A percentile compares a stretch with the other conserved stretches of the same genome.
These are phyloP conservation scores for Archips crataeganus DNA, from an alignment of 2,888 invertebrate genomes.

Conservation along the genomic window DNA sequence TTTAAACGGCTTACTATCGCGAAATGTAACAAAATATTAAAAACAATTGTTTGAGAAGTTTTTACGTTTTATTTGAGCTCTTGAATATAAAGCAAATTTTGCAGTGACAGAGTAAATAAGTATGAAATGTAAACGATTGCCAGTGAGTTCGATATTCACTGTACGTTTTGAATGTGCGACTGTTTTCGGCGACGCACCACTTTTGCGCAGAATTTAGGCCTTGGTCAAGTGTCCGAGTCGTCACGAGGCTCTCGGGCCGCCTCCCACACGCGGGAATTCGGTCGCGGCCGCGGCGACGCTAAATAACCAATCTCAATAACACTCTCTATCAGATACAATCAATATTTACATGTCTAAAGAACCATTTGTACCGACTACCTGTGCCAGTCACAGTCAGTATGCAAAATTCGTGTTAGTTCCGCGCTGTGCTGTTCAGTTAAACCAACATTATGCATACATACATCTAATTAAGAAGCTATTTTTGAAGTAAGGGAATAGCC, in stretches of 20 bases:
- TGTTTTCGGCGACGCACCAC: conserved; percentile 12
- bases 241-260: conserved; percentile 9
- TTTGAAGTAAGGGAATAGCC: not conserved
- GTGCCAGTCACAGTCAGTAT: not conserved
- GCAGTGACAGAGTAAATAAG: not conserved
- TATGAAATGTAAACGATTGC: not conserved
- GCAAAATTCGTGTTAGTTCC: conserved; percentile 6
- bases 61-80: not conserved
- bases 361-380: not conserved
- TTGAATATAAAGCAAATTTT: not conserved
- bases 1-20: not conserved
- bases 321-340: conserved; percentile 18
- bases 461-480: not conserved
- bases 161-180: not conserved
- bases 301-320: conserved; percentile 24
- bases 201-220: conserved; percentile 63
- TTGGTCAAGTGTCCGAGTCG: conserved; percentile 53
- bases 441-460: not conserved
- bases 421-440: not conserved
- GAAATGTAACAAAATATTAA: not conserved
- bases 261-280: conserved; percentile 27
- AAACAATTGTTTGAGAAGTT: not conserved
- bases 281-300: conserved; percentile 25
- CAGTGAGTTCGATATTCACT: not conserved
- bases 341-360: conserved; percentile 1